phyloP scores from a whole-genome alignment of 2,113 vertebrate species.

The Sapajus apella region DNA sequence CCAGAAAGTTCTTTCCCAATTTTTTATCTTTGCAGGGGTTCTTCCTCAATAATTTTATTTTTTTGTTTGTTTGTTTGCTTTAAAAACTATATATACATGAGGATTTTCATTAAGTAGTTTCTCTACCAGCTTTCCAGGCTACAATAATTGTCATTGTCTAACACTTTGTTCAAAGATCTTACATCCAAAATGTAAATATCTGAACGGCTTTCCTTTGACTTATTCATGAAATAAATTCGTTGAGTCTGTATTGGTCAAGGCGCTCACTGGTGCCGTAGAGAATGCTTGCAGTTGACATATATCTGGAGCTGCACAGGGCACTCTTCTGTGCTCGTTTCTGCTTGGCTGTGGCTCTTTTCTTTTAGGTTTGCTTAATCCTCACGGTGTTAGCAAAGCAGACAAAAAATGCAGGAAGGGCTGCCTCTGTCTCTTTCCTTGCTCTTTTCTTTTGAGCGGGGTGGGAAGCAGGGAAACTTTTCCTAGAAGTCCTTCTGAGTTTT shows the following conservation, averaged over 20 bases:
- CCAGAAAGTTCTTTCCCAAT: not conserved
- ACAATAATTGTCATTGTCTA: not conserved
- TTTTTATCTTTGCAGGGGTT: not conserved
- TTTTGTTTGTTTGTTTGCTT: not conserved
- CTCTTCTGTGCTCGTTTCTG: not conserved
- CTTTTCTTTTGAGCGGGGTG: not conserved
- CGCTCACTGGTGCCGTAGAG: not conserved
- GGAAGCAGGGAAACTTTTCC: not conserved
- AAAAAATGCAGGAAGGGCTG: not conserved
- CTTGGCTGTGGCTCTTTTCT: not conserved
- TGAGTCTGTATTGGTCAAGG: not conserved
- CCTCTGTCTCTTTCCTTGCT: not conserved
- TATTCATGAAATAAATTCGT: not conserved
- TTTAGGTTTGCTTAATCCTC: not conserved
- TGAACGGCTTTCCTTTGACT: not conserved
- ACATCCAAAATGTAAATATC: not conserved
- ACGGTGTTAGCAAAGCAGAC: not conserved
- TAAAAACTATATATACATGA: not conserved
- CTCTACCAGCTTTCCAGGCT: not conserved
- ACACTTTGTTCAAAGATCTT: not conserved
- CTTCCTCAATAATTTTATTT: not conserved
- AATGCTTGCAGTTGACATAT: not conserved
- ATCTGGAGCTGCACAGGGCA: not conserved
- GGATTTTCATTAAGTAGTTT: not conserved
- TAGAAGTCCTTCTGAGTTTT: slow-evolving; percentile 14